These are phyloP conservation scores for Adelphocoris suturalis DNA, from an alignment of 2,888 invertebrate genomes.

Conservation along the genomic window DNA sequence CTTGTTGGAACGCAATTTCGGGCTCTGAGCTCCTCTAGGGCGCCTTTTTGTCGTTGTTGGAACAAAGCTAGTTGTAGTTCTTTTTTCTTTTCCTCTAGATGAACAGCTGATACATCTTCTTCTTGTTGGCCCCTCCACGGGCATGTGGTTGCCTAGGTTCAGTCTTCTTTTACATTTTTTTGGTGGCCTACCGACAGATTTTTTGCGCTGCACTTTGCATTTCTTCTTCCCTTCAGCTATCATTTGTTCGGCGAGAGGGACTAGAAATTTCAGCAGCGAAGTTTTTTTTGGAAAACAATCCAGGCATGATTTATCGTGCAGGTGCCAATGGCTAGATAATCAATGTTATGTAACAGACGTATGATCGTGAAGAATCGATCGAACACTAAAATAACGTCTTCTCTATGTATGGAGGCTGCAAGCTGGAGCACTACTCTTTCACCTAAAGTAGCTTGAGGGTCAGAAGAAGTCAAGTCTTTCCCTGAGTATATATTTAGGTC, in stretches of 20 bases:
- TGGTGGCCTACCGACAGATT: too few species aligned
- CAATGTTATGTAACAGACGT: conserved; percentile 73
- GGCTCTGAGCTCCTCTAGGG: too few species aligned
- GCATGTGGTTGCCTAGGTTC: too few species aligned
- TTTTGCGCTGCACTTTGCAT: conserved; percentile 16
- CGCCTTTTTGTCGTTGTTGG: too few species aligned
- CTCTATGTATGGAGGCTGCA: conserved; percentile 73
- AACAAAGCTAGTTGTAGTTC: neutral
- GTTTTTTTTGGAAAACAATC: too few species aligned
- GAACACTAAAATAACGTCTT: conserved; percentile 71
- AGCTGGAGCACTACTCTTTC: conserved; percentile 75
- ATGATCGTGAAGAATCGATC: conserved; percentile 74
- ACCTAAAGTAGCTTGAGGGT: conserved; percentile 71
- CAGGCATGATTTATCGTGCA: conserved; percentile 26
- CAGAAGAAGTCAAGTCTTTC: conserved; percentile 65
- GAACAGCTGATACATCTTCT: neutral
- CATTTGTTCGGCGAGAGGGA: conserved; percentile 72
- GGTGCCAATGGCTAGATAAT: conserved; percentile 75
- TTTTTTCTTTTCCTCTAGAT: neutral
- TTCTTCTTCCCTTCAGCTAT: conserved; percentile 62
- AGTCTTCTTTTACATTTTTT: too few species aligned
- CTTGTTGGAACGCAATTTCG: too few species aligned
- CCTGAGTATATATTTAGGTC: conserved; percentile 73
- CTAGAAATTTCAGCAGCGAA: conserved; percentile 56
- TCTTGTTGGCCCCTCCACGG: neutral